A percentile compares a stretch with the other conserved stretches of the same genome.
Evolutionary conservation across 2,888 invertebrate genomes (phyloP).

Genomic region (Diarsia mendica): DNA sequence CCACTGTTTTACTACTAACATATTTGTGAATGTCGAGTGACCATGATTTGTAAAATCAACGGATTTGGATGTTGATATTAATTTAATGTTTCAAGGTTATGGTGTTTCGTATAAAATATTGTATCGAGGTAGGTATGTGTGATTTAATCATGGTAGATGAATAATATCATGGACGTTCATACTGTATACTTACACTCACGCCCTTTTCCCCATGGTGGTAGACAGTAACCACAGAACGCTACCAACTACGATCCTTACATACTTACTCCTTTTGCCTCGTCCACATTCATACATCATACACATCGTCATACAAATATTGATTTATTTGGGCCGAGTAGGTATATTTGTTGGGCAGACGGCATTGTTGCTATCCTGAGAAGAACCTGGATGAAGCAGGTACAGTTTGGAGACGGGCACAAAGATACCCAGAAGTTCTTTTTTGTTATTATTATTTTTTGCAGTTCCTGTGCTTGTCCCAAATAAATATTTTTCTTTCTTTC

Average conservation of each 20-base stretch:
- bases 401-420: not conserved
- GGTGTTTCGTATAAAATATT: not conserved
- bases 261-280: no score
- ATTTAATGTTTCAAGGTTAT: slow-evolving; percentile 10
- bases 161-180: not conserved
- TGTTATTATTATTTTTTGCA: no score
- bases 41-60: slow-evolving; percentile 26
- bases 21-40: slow-evolving; percentile 15
- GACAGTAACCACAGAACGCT: no score
- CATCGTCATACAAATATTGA: not conserved
- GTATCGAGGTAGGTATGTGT: not conserved
- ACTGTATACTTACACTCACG: no score
- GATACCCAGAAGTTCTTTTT: no score
- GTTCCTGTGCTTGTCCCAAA: no score
- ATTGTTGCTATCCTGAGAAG: not conserved
- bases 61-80: slow-evolving; percentile 14
- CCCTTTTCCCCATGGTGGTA: no score
- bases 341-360: not conserved
- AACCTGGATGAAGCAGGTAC: not conserved
- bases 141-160: not conserved
- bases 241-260: no score
- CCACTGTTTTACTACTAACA: not conserved
- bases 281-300: no score
- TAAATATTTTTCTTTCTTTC: no score
- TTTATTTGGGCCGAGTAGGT: not conserved